Conservation (phyloP, 1,140 invertebrate species). For the Lycorma delicatula region DNA sequence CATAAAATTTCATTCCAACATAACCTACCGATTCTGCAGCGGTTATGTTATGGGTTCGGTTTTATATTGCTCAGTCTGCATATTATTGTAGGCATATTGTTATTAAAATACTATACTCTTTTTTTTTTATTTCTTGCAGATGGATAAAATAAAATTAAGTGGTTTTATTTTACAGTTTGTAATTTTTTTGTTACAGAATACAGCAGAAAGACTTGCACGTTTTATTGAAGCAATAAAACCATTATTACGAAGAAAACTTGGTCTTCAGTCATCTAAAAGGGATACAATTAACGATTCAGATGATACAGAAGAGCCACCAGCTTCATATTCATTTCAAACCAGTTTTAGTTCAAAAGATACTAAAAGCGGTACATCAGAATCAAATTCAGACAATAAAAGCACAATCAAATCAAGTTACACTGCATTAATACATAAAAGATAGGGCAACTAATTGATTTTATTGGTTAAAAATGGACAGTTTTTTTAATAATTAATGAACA, state of each 20-base stretch:
- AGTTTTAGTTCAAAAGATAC: background rate
- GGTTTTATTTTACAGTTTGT: background rate
- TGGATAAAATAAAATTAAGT: background rate
- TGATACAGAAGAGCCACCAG: background rate
- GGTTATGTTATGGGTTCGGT: too few species aligned
- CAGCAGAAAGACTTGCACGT: slow-evolving; percentile 23
- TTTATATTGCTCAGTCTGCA: too few species aligned
- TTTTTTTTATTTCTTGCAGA: background rate
- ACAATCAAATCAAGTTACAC: slow-evolving; percentile 10
- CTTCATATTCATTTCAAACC: background rate
- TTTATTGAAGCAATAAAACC: slow-evolving; percentile 24
- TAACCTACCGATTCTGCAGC: too few species aligned
- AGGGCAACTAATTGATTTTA: too few species aligned
- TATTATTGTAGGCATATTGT: too few species aligned
- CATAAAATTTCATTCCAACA: too few species aligned
- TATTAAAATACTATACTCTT: too few species aligned
- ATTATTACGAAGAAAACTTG: slow-evolving; percentile 18
- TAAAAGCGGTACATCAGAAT: background rate
- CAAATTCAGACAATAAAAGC: background rate
- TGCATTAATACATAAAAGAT: slow-evolving; percentile 10
- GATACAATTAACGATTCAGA: slow-evolving; percentile 14
- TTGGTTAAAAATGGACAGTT: too few species aligned
- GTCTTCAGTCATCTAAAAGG: slow-evolving; percentile 18
- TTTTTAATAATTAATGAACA: too few species aligned
- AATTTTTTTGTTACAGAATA: slow-evolving; percentile 23